Base-by-base conservation (phyloP, 2,888 invertebrate species). In the Tenthredo notha region DNA sequence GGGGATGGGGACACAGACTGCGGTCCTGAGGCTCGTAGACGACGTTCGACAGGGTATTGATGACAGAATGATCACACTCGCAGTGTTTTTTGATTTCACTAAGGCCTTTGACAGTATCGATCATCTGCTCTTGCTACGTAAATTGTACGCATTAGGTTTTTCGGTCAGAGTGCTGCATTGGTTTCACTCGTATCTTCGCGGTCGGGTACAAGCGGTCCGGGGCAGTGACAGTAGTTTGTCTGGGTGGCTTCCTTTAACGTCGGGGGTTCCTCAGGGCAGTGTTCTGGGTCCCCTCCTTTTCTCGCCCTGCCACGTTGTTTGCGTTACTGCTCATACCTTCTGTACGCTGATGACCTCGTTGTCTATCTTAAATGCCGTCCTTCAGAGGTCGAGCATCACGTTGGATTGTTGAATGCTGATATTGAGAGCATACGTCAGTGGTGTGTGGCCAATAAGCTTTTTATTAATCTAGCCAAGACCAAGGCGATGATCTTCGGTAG, bases 211-310 rank as follows among this genome's bases (percentile, higher is more conserved):
- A 43, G 75, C 85, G 4, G 84, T 86, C 47, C 77, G 77, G 2
- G 37, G 47, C 12, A 12, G 61, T 21, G 83, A 54, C 10, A 70
- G 58, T 0, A 12, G 15, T 9, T 0, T 72, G 7, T 86, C 85
- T 2, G 70, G 4, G 4, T 85, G 86, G 84, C 47, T 54, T 21
- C 18, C 40, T 0, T 21, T 75, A 15, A 4, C 33, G 9, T 58
- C 84, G 7, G 85, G 86, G 2, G 85, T 86, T 1, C 84, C 84
- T 0, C 84, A 84, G 43, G 84, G 84, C 21, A 84, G 82, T 15
- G 84, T 86, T 2, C 82, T 86, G 7, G 83, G 86, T n/a, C 85
- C 82, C 33, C 74, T 86, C 12, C 37, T 70, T 5, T 85, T 70
- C 15, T 70, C 70, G 18, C 37, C 70, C 2, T 65, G n/a, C 47